phyloP scores from a whole-genome alignment of 2,888 invertebrate genomes.

The Ecliptopera silaceata region DNA sequence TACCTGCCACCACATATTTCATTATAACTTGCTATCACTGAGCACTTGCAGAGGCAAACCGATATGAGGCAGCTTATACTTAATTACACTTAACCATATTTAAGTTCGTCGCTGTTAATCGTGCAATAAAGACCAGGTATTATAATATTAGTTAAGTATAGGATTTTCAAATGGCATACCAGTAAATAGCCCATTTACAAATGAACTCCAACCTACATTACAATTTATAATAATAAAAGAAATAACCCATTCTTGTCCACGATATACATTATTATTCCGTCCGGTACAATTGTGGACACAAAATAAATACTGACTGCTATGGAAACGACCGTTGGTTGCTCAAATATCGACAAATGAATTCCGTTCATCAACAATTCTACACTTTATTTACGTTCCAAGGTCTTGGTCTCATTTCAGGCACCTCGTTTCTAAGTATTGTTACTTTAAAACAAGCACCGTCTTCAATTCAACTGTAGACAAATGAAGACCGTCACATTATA shows the following conservation, averaged over 20 bases:
- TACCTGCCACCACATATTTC: constrained; percentile 9
- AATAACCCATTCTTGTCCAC: background rate
- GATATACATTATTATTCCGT: background rate
- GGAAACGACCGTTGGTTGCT: constrained; percentile 1
- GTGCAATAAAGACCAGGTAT: too few species aligned
- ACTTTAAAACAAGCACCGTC: constrained; percentile 1
- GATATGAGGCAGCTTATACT: background rate
- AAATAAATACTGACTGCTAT: constrained; percentile 8
- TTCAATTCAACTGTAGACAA: constrained; percentile 1
- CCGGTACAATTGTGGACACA: constrained; percentile 9
- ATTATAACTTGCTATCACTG: constrained; percentile 14
- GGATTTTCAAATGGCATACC: background rate
- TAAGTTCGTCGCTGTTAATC: background rate
- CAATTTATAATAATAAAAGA: background rate
- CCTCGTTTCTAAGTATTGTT: constrained; percentile 9
- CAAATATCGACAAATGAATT: constrained; percentile 5
- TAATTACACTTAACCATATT: background rate
- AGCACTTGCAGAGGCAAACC: background rate
- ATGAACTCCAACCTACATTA: background rate
- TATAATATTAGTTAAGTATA: too few species aligned
- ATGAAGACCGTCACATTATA: background rate
- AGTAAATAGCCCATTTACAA: background rate
- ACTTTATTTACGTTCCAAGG: constrained; percentile 1
- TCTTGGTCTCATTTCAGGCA: background rate
- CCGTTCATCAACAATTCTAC: constrained; percentile 7